Evolutionary conservation across 1,140 invertebrate genomes (phyloP), one percentile per base, ranked within the genome.

Genomic region (Drosophila tsacasi): DNA sequence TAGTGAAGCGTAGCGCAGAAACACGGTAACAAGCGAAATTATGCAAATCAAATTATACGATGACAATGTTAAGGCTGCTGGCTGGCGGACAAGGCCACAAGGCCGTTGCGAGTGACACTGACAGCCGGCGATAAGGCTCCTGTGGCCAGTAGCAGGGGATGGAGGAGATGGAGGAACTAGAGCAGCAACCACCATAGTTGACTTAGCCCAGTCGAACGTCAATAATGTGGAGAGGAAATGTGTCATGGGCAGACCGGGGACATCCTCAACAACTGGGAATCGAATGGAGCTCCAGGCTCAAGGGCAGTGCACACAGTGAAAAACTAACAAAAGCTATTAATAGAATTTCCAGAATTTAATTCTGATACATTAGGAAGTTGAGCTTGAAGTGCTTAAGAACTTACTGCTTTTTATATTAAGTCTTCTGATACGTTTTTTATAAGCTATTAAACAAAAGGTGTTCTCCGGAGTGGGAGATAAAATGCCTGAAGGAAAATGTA

Each of bases 21-120:
- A 80, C 58, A 74, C 55, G 68, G 62, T 66, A 82, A 85, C 74
- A 91, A 83, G 80, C 42, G 76, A 91, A 91, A 85, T 91, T 89
- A 90, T 91, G 89, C 79, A 91, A 91, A 91, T 91, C 89, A 89
- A 91, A 91, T 91, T 91, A 91, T 89, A 81, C 64, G 74, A 76
- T 77, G 89, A 91, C 76, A 91, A 80, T 85, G 82, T 86, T 81
- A 86, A 86, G 78, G 77, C 66, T 80, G 64, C 46, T 63, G 79
- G 64, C 46, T 66, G 76, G 58, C 61, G 71, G 69, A 66, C 84
- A 90, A 91, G 77, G 83, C 71, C 78, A 77, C 65, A 63, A 46
- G 63, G 63, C 50, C 12, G 21, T 27, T 54, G 37, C 47, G 57
- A 77, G 40, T 77, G 74, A 55, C 75, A 49, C 54, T 63, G 52